Base-by-base conservation (phyloP, 1,140 invertebrate species). In the Macrobrachium nipponense region DNA sequence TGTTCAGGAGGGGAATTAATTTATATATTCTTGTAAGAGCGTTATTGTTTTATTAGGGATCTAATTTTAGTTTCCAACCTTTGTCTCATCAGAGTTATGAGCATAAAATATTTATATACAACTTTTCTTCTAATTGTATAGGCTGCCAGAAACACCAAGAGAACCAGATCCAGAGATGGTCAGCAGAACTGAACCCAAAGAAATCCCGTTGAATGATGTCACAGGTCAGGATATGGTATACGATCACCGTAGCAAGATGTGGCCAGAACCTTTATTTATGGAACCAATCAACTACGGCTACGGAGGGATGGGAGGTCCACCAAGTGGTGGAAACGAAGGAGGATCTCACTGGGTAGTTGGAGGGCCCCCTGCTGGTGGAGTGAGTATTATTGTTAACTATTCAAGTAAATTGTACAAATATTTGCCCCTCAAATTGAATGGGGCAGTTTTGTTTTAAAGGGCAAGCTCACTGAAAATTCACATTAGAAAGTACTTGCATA, bases 121-220 rank as follows among this genome's bases (percentile, higher is more conserved):
- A 18, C n/a, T 86, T 86, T 18, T 15, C 27, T 59, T 17, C 89
- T 89, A 87, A 73, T 82, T 82, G 87, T 89, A 12, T 76, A 93
- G 93, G 91, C 95, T 98, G 80, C 97, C 97, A 15, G 97, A 98
- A 90, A 94, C 95, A 72, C 93, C 97, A 0, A 93, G 94, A 59
- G 97, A 98, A 92, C 96, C 97, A 2, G 96, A 98, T 88, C 91
- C 94, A 80, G 97, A 98, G 91, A 95, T 89, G 94, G 95, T 88
- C n/a, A 90, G 93, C 14, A 93, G 94, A 75, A 93, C 93, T 3
- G 96, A 97, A 90, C 95, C 96, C 4, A 94, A 95, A 87, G 92
- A 94, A 11, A 98, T 98, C 91, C 97, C 97, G 8, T 91, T 98
- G 76, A 96, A 98, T 87, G 97, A 98, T 92, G 93, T 96, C 0